phyloP scores from a whole-genome alignment of 2,113 vertebrate species.

The Pteropus alecto region DNA sequence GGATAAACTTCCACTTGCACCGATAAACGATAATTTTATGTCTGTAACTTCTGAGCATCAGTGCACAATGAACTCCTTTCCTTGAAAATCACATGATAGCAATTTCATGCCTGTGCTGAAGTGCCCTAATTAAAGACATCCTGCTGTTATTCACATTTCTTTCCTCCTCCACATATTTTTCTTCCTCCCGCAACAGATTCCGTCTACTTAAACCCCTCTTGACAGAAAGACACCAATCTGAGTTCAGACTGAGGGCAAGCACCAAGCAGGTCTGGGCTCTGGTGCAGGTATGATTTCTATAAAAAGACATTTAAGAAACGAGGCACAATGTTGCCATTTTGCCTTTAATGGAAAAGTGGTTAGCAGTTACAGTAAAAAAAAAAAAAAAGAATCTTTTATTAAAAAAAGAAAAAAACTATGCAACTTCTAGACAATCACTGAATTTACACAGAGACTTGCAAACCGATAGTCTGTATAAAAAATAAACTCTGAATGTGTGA shows the following conservation, averaged over 20 bases:
- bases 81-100: not conserved
- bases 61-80: not conserved
- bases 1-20: not conserved
- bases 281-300: constrained; percentile 62
- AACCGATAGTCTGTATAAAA: constrained; percentile 81
- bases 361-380: constrained; percentile 36
- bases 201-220: not conserved
- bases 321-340: constrained; percentile 66
- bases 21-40: not conserved
- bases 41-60: not conserved
- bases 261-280: constrained; percentile 52
- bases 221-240: not conserved
- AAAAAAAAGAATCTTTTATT: not conserved
- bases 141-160: not conserved
- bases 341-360: constrained; percentile 76
- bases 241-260: constrained; percentile 53
- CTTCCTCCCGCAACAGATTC: constrained; percentile 4
- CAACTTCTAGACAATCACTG: constrained; percentile 28
- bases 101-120: not conserved
- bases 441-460: constrained; percentile 68
- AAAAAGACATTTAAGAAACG: constrained; percentile 72
- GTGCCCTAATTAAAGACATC: not conserved
- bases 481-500: constrained; percentile 82
- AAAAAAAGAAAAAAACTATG: constrained; percentile 16
- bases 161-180: constrained; percentile 30